Evolutionary conservation across 2,797 vertebrate species (phyloP), one percentile per base, ranked within the genome.

Genomic region (Prunella strophiata): DNA sequence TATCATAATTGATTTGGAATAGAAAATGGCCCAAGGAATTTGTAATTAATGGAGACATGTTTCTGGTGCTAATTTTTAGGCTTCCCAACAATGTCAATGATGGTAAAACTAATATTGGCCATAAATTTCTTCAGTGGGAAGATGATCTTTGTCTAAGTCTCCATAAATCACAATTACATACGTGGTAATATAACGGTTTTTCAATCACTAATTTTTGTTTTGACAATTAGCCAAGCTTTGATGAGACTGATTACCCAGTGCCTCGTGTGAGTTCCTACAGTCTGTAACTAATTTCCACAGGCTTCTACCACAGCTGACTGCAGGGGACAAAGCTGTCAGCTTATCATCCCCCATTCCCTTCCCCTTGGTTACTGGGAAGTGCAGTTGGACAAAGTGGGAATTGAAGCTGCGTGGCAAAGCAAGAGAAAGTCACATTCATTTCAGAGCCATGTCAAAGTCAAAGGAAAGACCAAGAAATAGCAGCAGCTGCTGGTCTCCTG

Each of bases 401-500:
- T 43, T 93, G 57, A 61, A 38, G 67, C 57, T 84, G 71, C 8
- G 9, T 87, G 66, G 90, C 30, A 88, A 91, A 75, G 83, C 9
- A 36, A 58, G 93, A 66, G 84, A 48, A 93, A 96, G 93, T 90
- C 76, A 52, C 63, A 68, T 92, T 92, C 52, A 47, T 92, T 93
- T 91, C 86, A 91, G 74, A 92, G n/a, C 85, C 66, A 16, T 47
- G 85, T 68, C 96, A 94, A 62, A 96, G 82, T 79, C 80, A 89
- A 90, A 95, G 91, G 68, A 73, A 86, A 87, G 52, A 91, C 36
- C 16, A 7, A 45, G 59, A 77, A 91, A 87, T 32, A 70, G 10
- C 79, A 95, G 92, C 88, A 95, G 90, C 91, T 86, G 57, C 94
- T 85, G 91, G 47, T 93, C 94, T 89, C 88, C 25, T 48, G 70